Conservation (phyloP, 2,888 invertebrate species). For the Tenthredo livida region DNA sequence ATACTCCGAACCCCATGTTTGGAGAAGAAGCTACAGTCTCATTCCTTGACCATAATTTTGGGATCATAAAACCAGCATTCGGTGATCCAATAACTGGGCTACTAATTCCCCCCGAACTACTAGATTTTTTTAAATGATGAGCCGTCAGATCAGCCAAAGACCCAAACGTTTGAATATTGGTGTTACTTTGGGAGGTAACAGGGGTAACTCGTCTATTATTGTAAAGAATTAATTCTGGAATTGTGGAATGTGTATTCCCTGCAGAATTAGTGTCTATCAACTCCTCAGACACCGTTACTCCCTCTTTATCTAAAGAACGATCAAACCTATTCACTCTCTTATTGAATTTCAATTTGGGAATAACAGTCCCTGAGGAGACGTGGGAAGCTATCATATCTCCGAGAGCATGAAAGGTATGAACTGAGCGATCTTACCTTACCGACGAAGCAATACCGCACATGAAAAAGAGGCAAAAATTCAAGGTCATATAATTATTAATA, state of each 20-base stretch:
- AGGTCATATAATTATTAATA: conserved; percentile 33
- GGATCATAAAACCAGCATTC: conserved; percentile 65
- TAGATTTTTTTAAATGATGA: conserved; percentile 70
- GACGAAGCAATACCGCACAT: conserved; percentile 68
- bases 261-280: not conserved
- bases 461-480: conserved; percentile 66
- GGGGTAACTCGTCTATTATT: not conserved
- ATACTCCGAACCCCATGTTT: not conserved
- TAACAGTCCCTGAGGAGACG: not conserved
- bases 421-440: conserved; percentile 76
- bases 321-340: not conserved
- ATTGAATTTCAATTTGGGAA: conserved; percentile 34
- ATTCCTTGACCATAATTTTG: conserved; percentile 60
- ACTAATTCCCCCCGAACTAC: conserved; percentile 51
- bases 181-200: conserved; percentile 15
- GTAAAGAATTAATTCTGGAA: not conserved
- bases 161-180: conserved; percentile 62
- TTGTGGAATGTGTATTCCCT: not conserved
- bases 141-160: conserved; percentile 71
- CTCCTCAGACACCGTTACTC: not conserved
- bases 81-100: conserved; percentile 31
- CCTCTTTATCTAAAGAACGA: not conserved
- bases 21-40: not conserved
- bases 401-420: conserved; percentile 54
- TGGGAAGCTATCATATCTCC: conserved; percentile 27